A percentile compares a stretch with the other conserved stretches of the same genome.
Conservation (phyloP, 2,888 invertebrate genomes). For the Selenia dentaria region DNA sequence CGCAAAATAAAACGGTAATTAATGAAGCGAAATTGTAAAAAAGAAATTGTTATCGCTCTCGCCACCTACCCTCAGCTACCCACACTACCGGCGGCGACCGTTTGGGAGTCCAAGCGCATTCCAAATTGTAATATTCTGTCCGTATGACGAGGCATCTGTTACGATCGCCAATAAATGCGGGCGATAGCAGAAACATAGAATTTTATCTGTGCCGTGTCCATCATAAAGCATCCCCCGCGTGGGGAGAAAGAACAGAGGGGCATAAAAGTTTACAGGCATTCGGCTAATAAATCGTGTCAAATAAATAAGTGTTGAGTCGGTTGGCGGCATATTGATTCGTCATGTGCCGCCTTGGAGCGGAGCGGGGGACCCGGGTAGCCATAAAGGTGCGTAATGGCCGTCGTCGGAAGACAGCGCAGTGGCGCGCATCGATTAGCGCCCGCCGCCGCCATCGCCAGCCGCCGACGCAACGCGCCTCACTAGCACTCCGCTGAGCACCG, state of each 20-base stretch:
- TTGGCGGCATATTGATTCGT: slow-evolving; percentile 85
- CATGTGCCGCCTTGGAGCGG: slow-evolving; percentile 81
- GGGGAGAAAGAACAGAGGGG: slow-evolving; percentile 60
- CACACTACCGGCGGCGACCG: not conserved
- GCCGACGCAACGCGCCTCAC: slow-evolving; percentile 70
- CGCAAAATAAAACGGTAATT: slow-evolving; percentile 70
- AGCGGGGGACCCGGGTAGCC: slow-evolving; percentile 75
- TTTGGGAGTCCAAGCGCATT: slow-evolving; percentile 30
- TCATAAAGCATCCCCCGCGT: slow-evolving; percentile 72
- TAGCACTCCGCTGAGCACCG: slow-evolving; percentile 27
- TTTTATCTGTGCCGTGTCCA: slow-evolving; percentile 76
- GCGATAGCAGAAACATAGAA: slow-evolving; percentile 73
- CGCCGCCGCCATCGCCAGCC: slow-evolving; percentile 78
- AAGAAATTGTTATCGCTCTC: slow-evolving; percentile 59
- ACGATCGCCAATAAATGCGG: slow-evolving; percentile 67
- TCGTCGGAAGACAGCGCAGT: slow-evolving; percentile 88
- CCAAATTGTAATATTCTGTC: slow-evolving; percentile 37
- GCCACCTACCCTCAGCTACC: slow-evolving; percentile 36
- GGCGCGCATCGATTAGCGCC: slow-evolving; percentile 89
- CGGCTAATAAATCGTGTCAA: slow-evolving; percentile 84
- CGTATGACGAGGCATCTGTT: slow-evolving; percentile 66
- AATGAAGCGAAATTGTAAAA: slow-evolving; percentile 65
- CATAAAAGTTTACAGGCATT: slow-evolving; percentile 83
- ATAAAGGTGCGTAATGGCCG: slow-evolving; percentile 92
- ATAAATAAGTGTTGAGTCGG: slow-evolving; percentile 85